These are phyloP conservation scores for Bubo bubo DNA, from an alignment of 2,113 vertebrate genomes.

Conservation along the genomic window DNA sequence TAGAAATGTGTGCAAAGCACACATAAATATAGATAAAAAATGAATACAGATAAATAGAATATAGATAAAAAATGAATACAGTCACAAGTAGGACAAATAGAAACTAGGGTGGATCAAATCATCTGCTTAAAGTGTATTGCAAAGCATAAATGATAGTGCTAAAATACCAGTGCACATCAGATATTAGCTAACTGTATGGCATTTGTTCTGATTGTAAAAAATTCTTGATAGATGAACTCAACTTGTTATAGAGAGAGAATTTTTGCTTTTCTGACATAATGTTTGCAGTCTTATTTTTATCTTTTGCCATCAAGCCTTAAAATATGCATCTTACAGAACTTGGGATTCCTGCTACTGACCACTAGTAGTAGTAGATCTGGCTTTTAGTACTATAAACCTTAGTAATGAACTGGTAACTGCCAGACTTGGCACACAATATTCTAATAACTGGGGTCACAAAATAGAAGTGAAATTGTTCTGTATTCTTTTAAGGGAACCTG, in stretches of 20 bases:
- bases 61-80: neutral
- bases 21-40: neutral
- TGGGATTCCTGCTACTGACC: neutral
- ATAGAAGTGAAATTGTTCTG: neutral
- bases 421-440: neutral
- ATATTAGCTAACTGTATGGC: neutral
- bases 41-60: neutral
- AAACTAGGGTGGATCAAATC: neutral
- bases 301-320: neutral
- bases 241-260: neutral
- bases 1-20: neutral
- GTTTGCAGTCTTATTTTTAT: neutral
- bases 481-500: neutral
- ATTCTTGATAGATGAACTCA: neutral
- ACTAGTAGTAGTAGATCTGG: neutral
- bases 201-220: neutral
- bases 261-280: neutral
- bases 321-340: neutral
- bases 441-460: accelerated
- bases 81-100: neutral
- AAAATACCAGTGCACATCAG: neutral
- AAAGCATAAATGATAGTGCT: neutral
- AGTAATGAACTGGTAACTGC: neutral
- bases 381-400: neutral
- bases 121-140: neutral